Conservation (phyloP, 1,140 invertebrate genomes). For the Bombus turneri region DNA sequence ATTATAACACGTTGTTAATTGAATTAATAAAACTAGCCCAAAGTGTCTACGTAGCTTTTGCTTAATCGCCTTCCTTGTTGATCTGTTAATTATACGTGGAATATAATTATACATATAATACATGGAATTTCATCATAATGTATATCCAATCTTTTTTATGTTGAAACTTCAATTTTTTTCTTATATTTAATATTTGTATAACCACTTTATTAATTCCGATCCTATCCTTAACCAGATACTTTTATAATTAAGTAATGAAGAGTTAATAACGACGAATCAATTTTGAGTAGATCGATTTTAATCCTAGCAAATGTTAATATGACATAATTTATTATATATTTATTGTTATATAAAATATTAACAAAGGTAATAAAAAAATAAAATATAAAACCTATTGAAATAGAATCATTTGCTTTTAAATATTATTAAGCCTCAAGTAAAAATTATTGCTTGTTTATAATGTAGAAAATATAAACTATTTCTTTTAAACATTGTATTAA, state of each 20-base stretch:
- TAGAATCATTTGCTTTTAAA: not conserved
- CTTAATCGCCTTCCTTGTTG: not conserved
- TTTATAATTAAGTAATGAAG: not conserved
- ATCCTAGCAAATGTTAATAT: not conserved
- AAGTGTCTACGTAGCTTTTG: slow-evolving; percentile 67
- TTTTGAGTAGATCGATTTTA: not conserved
- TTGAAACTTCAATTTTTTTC: too few relatives aligned
- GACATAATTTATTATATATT: not conserved
- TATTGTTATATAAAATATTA: not conserved
- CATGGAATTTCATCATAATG: not conserved
- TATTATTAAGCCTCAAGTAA: not conserved
- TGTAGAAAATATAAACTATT: not conserved
- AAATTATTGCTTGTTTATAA: too few relatives aligned
- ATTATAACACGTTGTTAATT: slow-evolving; percentile 83
- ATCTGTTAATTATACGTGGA: not conserved
- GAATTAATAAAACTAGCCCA: slow-evolving; percentile 83
- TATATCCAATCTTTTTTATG: not conserved
- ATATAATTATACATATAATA: not conserved
- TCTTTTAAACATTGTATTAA: not conserved
- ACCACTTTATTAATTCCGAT: not conserved
- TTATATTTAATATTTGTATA: too few relatives aligned
- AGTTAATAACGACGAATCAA: not conserved
- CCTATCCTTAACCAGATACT: not conserved
- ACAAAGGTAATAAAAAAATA: not conserved
- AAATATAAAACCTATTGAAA: not conserved